These are phyloP conservation scores for Tetramorium alpestre DNA, from an alignment of 1,140 invertebrate species.

Conservation along the genomic window DNA sequence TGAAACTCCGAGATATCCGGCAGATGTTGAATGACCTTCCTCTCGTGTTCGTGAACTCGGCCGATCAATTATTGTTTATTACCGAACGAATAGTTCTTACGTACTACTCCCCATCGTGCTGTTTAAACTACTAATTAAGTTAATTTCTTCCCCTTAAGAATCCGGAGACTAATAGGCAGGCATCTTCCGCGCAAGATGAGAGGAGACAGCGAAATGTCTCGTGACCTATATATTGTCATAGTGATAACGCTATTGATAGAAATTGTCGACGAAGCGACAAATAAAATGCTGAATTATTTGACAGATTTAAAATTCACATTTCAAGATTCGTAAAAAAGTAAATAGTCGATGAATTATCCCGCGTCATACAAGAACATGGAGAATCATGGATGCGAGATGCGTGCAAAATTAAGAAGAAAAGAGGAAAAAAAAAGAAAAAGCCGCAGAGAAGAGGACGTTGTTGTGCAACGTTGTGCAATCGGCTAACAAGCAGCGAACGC, in stretches of 20 bases:
- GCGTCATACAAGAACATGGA: not conserved
- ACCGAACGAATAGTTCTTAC: slow-evolving; percentile 33
- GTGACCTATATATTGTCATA: not conserved
- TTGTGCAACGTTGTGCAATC: slow-evolving; percentile 73
- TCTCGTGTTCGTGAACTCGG: slow-evolving; percentile 5
- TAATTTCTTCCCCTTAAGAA: slow-evolving; percentile 42
- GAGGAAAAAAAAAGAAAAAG: not conserved
- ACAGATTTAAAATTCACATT: not conserved
- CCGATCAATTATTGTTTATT: slow-evolving; percentile 49
- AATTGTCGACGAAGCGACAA: not conserved
- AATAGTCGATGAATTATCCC: not conserved
- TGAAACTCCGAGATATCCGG: slow-evolving; percentile 23
- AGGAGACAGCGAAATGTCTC: not conserved
- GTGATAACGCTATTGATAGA: not conserved
- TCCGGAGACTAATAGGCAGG: slow-evolving; percentile 2
- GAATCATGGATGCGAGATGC: slow-evolving; percentile 23
- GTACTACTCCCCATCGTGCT: not conserved
- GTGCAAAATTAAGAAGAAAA: not conserved
- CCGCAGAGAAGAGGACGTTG: slow-evolving; percentile 43
- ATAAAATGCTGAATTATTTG: no score
- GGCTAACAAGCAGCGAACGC: slow-evolving; percentile 68
- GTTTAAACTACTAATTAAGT: slow-evolving; percentile 33
- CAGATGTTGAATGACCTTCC: not conserved
- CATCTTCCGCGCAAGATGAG: not conserved
- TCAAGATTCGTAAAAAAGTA: not conserved